Evolutionary conservation across 2,888 invertebrate genomes (phyloP), one percentile per base, ranked within the genome.

Genomic region (Drosophila seclusa): DNA sequence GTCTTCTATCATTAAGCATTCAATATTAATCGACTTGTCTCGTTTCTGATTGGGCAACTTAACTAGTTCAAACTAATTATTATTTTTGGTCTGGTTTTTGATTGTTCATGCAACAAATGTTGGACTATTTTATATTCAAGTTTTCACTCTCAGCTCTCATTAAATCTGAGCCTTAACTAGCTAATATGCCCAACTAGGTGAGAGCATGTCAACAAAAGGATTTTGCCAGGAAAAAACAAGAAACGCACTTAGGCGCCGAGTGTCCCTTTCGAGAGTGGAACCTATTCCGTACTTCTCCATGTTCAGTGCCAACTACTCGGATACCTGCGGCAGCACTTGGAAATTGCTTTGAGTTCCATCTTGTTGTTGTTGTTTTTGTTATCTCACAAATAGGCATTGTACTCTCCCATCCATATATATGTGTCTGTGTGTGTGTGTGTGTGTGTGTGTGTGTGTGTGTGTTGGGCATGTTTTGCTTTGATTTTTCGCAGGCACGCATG

Each of bases 361-460:
- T 31, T 50, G 69, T 65, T 69, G 69, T 65, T 69, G 69, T 34
- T 76, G 82, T 71, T 80, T 84, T 83, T 81, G 87, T 85, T 89
- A 89, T 85, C 85, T 76, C 68, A 68, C 66, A 69, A 60, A 87
- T 90, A 81, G 84, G 84, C 89, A 85, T 90, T 90, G 89, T 90
- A 6, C 40, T 57, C 27, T 32, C 3, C 13, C 18, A n/a, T 27
- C 8, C 16, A 2, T 18, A 13, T 18, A 24, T 18, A 13, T 18
- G 18, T 73, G 42, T 63, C 13, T 40, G 65, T 73, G 49, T 58
- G 34, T 61, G 34, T 53, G 32, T 61, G 32, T 57, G 29, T 48
- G 18, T 53, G 36, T 58, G 38, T 53, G 32, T 61, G 32, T 57
- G 29, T 48, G 18, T 53, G 36, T 58, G 38, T 58, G 18, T 55